These are phyloP conservation scores for Cacatua alba DNA, from an alignment of 2,113 vertebrate genomes.

Conservation along the genomic window DNA sequence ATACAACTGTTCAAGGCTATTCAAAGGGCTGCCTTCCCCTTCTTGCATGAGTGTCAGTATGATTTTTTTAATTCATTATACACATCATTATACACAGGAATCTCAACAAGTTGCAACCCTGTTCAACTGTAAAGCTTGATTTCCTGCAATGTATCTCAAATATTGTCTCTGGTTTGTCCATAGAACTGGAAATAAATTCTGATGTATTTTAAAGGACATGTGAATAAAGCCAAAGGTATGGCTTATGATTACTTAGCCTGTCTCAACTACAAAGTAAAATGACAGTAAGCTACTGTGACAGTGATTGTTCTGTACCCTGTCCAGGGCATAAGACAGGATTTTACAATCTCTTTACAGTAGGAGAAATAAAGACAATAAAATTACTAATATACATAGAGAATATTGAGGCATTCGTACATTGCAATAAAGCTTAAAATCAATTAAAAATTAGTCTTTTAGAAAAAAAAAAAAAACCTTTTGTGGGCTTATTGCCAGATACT, in stretches of 20 bases:
- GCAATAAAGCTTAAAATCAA: background rate
- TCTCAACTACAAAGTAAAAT: background rate
- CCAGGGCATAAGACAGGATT: background rate
- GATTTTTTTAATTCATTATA: background rate
- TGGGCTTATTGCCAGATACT: background rate
- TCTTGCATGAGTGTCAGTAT: background rate
- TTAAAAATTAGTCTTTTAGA: background rate
- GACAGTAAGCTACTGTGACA: background rate
- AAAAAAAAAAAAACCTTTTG: constrained; percentile 7
- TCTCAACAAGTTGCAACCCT: background rate
- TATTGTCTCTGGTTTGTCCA: background rate
- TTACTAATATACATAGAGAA: background rate
- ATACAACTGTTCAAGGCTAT: background rate
- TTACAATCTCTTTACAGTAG: background rate
- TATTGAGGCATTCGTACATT: background rate
- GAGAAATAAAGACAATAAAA: background rate
- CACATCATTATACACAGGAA: background rate
- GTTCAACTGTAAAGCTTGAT: background rate
- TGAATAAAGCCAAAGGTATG: background rate
- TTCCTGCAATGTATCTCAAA: background rate
- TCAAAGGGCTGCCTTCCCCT: background rate
- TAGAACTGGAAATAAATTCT: background rate
- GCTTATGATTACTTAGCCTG: background rate
- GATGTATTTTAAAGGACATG: background rate
- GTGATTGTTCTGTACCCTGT: background rate